These are phyloP conservation scores for Stegodyphus mimosarum DNA, from an alignment of 1,140 invertebrate genomes.

Conservation along the genomic window DNA sequence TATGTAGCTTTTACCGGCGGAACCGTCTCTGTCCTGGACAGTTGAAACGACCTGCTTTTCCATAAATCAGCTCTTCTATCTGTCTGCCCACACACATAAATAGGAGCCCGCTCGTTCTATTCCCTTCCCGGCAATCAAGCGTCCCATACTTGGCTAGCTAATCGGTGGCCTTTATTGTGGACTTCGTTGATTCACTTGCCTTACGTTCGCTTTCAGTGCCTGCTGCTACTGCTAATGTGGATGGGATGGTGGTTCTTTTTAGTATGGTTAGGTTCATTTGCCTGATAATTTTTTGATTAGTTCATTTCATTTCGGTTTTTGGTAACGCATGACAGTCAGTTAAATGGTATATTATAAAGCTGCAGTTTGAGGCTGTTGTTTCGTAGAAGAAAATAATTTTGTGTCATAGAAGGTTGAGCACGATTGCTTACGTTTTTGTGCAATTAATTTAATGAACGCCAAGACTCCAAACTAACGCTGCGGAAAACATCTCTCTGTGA, in stretches of 20 bases:
- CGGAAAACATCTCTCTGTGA: too few relatives aligned
- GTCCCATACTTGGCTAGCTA: background rate
- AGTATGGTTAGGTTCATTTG: background rate
- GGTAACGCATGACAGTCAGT: too few relatives aligned
- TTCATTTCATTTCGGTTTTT: too few relatives aligned
- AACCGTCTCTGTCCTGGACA: background rate
- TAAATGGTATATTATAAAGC: too few relatives aligned
- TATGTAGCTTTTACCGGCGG: constrained; percentile 15
- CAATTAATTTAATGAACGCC: too few relatives aligned
- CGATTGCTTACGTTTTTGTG: too few relatives aligned
- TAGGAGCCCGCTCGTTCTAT: background rate
- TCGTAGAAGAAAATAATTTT: too few relatives aligned
- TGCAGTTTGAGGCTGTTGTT: too few relatives aligned
- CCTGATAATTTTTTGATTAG: too few relatives aligned
- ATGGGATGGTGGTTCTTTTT: background rate
- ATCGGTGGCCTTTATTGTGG: background rate
- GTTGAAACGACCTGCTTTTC: background rate
- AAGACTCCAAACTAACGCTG: too few relatives aligned
- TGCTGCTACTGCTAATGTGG: background rate
- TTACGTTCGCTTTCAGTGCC: background rate
- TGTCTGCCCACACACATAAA: background rate
- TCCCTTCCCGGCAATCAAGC: background rate
- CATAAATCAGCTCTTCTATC: constrained; percentile 1
- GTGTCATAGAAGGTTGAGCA: too few relatives aligned
- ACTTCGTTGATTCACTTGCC: too few relatives aligned